These are phyloP conservation scores for Cirrhinus molitorella DNA, from an alignment of 2,797 vertebrate genomes.

Conservation along the genomic window DNA sequence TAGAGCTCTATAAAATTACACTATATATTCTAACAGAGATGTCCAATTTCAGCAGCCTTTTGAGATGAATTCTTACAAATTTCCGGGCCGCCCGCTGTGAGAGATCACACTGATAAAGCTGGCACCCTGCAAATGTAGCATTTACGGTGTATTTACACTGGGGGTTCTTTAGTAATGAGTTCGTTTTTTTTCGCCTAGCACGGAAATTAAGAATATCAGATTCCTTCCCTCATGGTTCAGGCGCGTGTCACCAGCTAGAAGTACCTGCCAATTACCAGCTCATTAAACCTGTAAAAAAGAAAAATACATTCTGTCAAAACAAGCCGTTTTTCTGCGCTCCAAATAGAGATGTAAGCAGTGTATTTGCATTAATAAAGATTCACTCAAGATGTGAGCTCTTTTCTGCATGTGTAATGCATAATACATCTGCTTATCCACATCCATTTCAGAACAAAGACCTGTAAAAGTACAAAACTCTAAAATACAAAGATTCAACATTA, in stretches of 20 bases:
- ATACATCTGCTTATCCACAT: slow-evolving; percentile 26
- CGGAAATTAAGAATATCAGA: slow-evolving; percentile 3
- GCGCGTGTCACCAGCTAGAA: neutral
- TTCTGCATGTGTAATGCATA: neutral
- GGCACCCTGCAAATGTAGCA: neutral
- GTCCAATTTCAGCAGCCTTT: slow-evolving; percentile 20
- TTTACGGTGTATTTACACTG: slow-evolving; percentile 7
- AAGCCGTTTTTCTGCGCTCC: neutral
- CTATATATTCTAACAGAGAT: slow-evolving; percentile 7
- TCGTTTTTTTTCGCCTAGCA: neutral
- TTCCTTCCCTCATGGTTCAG: neutral
- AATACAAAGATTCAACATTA: neutral
- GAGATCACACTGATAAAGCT: slow-evolving; percentile 21
- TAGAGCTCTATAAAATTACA: neutral
- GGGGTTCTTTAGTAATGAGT: slow-evolving; percentile 5
- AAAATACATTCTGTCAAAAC: neutral
- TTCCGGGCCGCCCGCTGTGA: neutral
- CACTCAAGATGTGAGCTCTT: slow-evolving; percentile 40
- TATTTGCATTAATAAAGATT: slow-evolving; percentile 31
- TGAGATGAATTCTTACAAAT: neutral
- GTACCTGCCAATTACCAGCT: slow-evolving; percentile 17
- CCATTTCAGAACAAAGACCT: slow-evolving; percentile 17
- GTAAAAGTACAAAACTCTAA: neutral
- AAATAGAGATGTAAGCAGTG: slow-evolving; percentile 6
- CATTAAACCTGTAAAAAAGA: slow-evolving; percentile 17